Base-by-base conservation (phyloP, 2,888 invertebrate genomes). In the Polylopha cassiicola region DNA sequence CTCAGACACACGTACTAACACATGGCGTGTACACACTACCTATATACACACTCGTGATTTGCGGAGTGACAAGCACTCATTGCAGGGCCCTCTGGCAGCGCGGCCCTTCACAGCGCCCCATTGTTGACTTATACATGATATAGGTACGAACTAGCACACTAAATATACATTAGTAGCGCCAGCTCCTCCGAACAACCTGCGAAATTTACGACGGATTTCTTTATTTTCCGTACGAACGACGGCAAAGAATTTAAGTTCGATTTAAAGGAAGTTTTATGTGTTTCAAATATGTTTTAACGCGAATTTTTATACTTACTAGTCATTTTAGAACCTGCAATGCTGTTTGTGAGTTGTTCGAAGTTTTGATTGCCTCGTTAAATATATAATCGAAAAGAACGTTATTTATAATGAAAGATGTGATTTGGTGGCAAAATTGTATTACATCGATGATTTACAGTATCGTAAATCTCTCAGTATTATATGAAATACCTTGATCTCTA, bases 41-140 rank as follows among this genome's bases (percentile, higher is more conserved):
- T 15, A 13, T 18, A 16, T 26, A 28, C 28, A 36, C 37, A 26
- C 42, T 44, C 18, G 17, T 43, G 47, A 47, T 47, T 43, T 47
- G 46, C 38, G 34, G 39, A 43, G 46, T 47, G 48, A 47, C 44
- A 44, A 43, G 44, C 39, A 43, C 48, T 49, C 47, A 39, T 43
- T 44, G 48, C 38, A 33, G 36, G 30, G 38, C 44, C 39, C 38
- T 38, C 36, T 4, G 18, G 18, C n/a, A 23, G 27, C 38, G 34
- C 29, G 32, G 38, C 43, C 33, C 46, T 39, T 23, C 5, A 33
- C 36, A 18, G 37, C 41, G 23, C 38, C 33, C 46, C 32, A 46
- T 48, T 48, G 48, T 48, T 48, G 46, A 41, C 46, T 51, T 39
- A 33, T 42, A 27, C 34, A 17, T 37, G 41, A 37, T 47, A 42